Evolutionary conservation across 2,113 vertebrate species (phyloP).

Genomic region (Sciurus niger): DNA sequence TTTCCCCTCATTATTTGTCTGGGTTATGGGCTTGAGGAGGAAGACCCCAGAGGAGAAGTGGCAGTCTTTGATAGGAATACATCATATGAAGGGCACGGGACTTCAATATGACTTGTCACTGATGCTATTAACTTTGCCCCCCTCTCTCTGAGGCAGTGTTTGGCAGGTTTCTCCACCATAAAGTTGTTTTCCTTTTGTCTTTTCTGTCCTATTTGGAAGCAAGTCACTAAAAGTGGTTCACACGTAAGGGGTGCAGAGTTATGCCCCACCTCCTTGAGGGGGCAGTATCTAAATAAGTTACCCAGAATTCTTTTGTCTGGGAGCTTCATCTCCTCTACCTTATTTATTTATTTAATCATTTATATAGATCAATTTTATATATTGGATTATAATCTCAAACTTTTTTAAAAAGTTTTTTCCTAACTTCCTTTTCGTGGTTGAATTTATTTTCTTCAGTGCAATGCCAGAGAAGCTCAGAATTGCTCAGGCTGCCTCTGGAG

Average conservation of each 20-base stretch:
- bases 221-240: not conserved
- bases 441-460: conserved; percentile 9
- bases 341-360: not conserved
- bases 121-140: not conserved
- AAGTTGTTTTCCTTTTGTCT: not conserved
- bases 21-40: not conserved
- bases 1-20: not conserved
- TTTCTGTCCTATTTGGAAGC: not conserved
- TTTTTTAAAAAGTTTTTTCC: not conserved
- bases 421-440: not conserved
- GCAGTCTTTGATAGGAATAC: not conserved
- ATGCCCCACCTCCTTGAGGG: not conserved
- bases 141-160: not conserved
- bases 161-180: not conserved
- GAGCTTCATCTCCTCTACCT: not conserved
- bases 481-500: not conserved
- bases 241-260: not conserved
- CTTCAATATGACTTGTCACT: not conserved
- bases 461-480: not conserved
- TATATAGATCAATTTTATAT: not conserved
- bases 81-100: not conserved
- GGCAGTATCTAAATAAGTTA: not conserved
- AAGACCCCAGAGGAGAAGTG: not conserved
- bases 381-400: not conserved
- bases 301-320: not conserved